Base-by-base conservation (phyloP, 2,113 vertebrate genomes). In the Microtus richardsoni region DNA sequence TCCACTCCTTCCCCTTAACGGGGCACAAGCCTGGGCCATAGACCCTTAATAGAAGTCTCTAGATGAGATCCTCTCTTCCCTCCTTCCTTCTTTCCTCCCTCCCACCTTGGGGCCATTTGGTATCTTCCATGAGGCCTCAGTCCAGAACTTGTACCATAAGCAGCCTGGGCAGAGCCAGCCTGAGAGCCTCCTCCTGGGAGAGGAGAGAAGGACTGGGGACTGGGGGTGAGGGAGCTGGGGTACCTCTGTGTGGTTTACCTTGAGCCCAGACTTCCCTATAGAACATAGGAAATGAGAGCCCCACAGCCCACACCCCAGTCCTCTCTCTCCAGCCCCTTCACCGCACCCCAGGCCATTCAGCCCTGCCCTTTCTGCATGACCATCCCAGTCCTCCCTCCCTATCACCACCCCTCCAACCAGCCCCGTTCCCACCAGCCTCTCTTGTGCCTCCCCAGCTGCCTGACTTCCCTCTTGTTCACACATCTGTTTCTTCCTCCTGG, bases 401-500 rank as follows among this genome's bases (percentile, higher is more conserved):
- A 3, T 16, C 49, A 16, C 13, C 49, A 10, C 6, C 24, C 16
- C 62, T 7, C 68, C 17, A 33, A 19, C 74, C 87, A n/a, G 52
- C 16, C 11, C 7, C 2, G 22, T 77, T 79, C 70, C 80, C 64
- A 26, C n/a, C 80, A 26, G 28, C 41, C 11, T 54, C 85, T 92
- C 91, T 2, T 44, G 39, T 49, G 58, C 77, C 30, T 39, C 77
- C 47, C 36, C 80, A 54, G 85, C 73, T 62, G 89, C 89, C 90
- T 41, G 0, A 5, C 0, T 92, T 47, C 36, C 64, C 36, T 78
- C 85, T 70, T 28, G 33, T 79, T 88, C 80, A 91, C 91, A 93
- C 94, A 90, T 92, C 96, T 91, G 91, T 93, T 93, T 92, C 26
- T 70, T 98, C 89, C 94, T 47, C 95, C 33, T n/a, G 9, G 17